Conservation (phyloP, 1,140 invertebrate genomes). For the Copidosoma floridanum region DNA sequence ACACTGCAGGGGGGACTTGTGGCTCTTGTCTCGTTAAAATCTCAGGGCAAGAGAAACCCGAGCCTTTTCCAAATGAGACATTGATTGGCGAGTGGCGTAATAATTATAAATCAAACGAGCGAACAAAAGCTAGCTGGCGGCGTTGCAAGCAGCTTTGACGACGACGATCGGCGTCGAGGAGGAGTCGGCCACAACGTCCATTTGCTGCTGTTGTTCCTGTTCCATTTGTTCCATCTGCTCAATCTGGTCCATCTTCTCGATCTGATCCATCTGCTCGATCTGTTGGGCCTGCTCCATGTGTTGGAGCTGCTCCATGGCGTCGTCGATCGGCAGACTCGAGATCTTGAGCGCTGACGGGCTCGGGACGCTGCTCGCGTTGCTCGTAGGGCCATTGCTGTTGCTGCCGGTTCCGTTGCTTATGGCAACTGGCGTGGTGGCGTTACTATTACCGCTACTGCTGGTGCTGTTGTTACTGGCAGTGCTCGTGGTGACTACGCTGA, state of each 20-base stretch:
- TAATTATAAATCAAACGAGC: no score
- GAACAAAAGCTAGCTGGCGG: constrained; percentile 45
- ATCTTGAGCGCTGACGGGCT: not conserved
- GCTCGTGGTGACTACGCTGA: no score
- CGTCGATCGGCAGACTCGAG: not conserved
- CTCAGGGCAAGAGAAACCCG: no score
- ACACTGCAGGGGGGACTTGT: no score
- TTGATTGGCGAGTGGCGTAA: no score
- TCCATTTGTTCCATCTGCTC: constrained; percentile 20
- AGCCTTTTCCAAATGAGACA: no score
- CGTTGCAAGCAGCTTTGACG: no score
- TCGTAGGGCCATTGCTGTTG: not conserved
- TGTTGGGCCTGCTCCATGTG: no score
- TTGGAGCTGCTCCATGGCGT: not conserved
- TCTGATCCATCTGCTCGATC: no score
- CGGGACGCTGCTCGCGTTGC: not conserved
- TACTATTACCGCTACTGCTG: not conserved
- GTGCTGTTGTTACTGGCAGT: not conserved
- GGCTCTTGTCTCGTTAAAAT: no score
- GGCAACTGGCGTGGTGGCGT: no score
- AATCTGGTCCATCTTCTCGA: no score
- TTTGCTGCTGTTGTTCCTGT: constrained; percentile 22
- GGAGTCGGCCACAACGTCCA: constrained; percentile 30
- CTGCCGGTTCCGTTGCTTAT: not conserved
- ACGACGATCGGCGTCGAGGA: constrained; percentile 23